Evolutionary conservation across 2,797 vertebrate genomes (phyloP).

Genomic region (Ctenosaura bakeri): DNA sequence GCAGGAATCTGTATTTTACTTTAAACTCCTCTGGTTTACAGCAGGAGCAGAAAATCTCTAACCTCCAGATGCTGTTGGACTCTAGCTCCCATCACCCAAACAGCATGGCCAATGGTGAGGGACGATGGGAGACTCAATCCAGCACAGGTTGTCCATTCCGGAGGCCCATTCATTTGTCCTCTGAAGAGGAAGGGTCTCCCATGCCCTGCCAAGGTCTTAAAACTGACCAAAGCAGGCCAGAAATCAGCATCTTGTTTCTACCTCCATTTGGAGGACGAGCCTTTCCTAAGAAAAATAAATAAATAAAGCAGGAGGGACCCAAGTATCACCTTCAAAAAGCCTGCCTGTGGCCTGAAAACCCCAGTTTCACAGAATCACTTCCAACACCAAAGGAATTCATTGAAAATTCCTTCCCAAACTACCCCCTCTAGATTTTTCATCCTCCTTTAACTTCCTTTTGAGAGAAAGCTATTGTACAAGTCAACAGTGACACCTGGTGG

Average conservation of each 20-base stretch:
- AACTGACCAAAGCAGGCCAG: neutral
- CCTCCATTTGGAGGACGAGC: neutral
- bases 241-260: neutral
- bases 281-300: neutral
- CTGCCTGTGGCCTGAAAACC: neutral
- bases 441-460: no score
- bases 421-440: no score
- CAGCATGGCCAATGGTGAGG: neutral
- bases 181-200: no score
- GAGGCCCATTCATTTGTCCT: neutral
- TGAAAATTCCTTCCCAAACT: neutral
- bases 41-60: neutral
- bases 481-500: constrained; percentile 54
- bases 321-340: neutral
- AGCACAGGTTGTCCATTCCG: neutral
- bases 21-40: neutral
- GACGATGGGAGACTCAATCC: no score
- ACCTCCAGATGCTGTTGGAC: neutral
- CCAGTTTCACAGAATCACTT: neutral
- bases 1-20: neutral
- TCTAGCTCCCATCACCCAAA: no score
- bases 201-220: neutral
- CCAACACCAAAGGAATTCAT: neutral
- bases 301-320: no score
- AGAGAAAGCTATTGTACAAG: constrained; percentile 42